Evolutionary conservation across 2,797 vertebrate species (phyloP).

Genomic region (Spinus olivaceus): DNA sequence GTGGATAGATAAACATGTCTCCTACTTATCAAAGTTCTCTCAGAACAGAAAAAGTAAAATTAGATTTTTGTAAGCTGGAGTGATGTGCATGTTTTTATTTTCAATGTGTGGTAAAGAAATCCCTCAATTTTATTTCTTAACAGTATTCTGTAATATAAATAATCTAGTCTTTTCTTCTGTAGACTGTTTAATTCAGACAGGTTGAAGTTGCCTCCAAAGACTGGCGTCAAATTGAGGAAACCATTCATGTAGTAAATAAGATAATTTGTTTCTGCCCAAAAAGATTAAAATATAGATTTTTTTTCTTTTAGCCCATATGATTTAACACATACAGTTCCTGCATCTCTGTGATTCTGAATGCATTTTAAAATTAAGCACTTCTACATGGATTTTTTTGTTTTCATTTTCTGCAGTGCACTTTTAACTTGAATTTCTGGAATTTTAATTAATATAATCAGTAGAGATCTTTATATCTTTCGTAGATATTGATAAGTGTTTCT

Average conservation of each 20-base stretch:
- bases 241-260: slow-evolving; percentile 88
- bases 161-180: slow-evolving; percentile 73
- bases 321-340: slow-evolving; percentile 69
- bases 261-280: slow-evolving; percentile 81
- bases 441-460: not conserved
- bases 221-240: slow-evolving; percentile 86
- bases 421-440: not conserved
- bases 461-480: not conserved
- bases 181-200: slow-evolving; percentile 79
- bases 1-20: not conserved
- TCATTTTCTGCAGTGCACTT: not conserved
- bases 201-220: slow-evolving; percentile 82
- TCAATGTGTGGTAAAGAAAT: slow-evolving; percentile 54
- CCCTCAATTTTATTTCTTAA: slow-evolving; percentile 66
- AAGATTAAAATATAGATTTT: slow-evolving; percentile 83
- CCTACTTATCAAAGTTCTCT: slow-evolving; percentile 45
- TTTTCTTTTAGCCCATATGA: slow-evolving; percentile 23
- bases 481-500: not conserved
- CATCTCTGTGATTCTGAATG: slow-evolving; percentile 20
- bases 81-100: slow-evolving; percentile 67
- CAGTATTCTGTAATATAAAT: slow-evolving; percentile 67
- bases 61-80: slow-evolving; percentile 67
- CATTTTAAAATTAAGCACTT: slow-evolving; percentile 43
- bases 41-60: slow-evolving; percentile 70
- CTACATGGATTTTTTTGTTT: not conserved